phyloP scores from a whole-genome alignment of 2,797 vertebrate species.

The Acanthurus leucopareius region DNA sequence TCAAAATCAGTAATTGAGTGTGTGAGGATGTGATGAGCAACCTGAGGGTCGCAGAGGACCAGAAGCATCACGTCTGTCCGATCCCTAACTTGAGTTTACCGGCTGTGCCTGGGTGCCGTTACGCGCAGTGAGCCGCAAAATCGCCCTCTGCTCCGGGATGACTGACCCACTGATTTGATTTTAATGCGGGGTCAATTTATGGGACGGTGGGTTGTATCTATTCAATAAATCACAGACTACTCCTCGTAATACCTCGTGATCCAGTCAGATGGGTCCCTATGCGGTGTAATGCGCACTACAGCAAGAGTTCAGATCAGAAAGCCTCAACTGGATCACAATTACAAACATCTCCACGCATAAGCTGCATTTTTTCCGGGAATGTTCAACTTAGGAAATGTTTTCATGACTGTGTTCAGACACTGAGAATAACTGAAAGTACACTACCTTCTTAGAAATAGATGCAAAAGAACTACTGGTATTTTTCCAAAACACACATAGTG shows the following conservation, averaged over 20 bases:
- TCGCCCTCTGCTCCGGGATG: slow-evolving; percentile 21
- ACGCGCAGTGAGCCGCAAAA: slow-evolving; percentile 34
- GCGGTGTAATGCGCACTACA: slow-evolving; percentile 27
- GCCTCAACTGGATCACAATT: neutral
- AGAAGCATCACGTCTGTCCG: slow-evolving; percentile 20
- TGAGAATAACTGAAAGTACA: neutral
- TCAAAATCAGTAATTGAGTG: neutral
- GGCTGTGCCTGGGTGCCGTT: slow-evolving; percentile 19
- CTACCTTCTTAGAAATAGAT: neutral
- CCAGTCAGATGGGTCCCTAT: neutral
- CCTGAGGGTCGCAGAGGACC: slow-evolving; percentile 15
- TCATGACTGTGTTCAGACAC: neutral
- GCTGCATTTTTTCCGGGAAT: neutral
- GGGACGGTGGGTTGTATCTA: neutral
- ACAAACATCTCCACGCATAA: neutral
- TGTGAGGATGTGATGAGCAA: neutral
- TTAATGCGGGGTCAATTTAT: slow-evolving; percentile 3
- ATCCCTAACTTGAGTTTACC: slow-evolving; percentile 32
- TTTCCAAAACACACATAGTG: neutral
- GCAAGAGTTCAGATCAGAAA: slow-evolving; percentile 23
- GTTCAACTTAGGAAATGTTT: neutral
- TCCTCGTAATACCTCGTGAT: neutral
- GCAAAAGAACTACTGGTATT: neutral
- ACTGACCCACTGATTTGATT: slow-evolving; percentile 25
- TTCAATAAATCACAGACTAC: neutral